Percentiles rank a stretch among this genome's conserved stretches.
phyloP scores from a whole-genome alignment of 2,113 vertebrate species.

The Willisornis vidua region DNA sequence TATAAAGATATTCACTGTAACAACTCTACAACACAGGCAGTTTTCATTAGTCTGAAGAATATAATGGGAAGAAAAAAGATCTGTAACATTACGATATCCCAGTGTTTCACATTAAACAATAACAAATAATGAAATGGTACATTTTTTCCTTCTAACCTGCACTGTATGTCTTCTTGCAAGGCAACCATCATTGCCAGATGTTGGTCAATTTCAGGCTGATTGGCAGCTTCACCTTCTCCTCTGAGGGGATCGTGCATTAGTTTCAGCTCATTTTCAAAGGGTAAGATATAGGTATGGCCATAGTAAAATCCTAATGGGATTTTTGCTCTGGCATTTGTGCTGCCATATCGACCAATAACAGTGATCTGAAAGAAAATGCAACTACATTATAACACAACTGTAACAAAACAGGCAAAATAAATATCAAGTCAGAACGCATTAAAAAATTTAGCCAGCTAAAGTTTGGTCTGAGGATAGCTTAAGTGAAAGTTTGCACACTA shows the following conservation, averaged over 20 bases:
- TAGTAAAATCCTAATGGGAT: slow-evolving; percentile 98
- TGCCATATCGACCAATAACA: slow-evolving; percentile 97
- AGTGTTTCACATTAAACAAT: not conserved
- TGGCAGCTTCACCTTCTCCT: slow-evolving; percentile 88
- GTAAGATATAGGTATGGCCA: slow-evolving; percentile 96
- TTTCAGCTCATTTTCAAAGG: slow-evolving; percentile 96
- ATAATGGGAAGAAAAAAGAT: not conserved
- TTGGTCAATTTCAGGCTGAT: slow-evolving; percentile 94
- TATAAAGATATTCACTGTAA: not conserved
- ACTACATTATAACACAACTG: not conserved
- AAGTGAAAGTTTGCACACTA: not conserved
- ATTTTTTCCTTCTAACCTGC: slow-evolving; percentile 81
- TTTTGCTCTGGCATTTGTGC: slow-evolving; percentile 97
- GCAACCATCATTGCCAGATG: slow-evolving; percentile 98
- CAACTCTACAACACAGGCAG: not conserved
- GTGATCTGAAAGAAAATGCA: slow-evolving; percentile 84
- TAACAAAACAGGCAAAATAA: not conserved
- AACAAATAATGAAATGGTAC: too few species aligned
- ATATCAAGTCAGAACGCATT: not conserved
- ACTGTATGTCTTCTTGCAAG: slow-evolving; percentile 97
- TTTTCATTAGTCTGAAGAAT: not conserved
- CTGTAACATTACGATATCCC: not conserved
- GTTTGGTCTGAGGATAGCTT: not conserved
- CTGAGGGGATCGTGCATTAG: slow-evolving; percentile 94
- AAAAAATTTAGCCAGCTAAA: not conserved